Evolutionary conservation across 1,140 invertebrate genomes (phyloP), one percentile per base, ranked within the genome.

Genomic region (Apis laboriosa): DNA sequence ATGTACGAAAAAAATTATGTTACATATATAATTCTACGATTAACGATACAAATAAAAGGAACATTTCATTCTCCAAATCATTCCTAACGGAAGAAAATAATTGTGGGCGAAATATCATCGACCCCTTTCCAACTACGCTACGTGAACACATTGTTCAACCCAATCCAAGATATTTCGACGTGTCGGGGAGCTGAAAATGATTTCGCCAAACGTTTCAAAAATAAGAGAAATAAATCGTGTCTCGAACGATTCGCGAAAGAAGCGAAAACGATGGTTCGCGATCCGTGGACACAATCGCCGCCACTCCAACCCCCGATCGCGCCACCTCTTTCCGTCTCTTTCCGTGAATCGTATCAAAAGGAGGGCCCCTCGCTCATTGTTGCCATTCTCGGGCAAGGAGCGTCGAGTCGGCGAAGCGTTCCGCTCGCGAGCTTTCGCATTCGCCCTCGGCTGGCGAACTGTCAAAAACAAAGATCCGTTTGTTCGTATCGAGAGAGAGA

Each of bases 381-480:
- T 71, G 49, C 60, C 55, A 17, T 12, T 68, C 43, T 60, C n/a
- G 3, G 15, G 49, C 15, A 56, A 64, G 60, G 28, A 80, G 34
- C 60, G 60, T 19, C 63, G 76, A 77, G 43, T n/a, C 21, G 28
- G 24, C 53, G 53, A 58, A 43, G 24, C 71, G 53, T 56, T 55
- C 11, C 55, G 17, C 55, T 11, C 28, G 60, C 49, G 28, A 56
- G 53, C 28, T 68, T 13, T 43, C 49, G 51, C 58, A 19, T 61
- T 73, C 64, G 15, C 49, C 58, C 15, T 28, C 11, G 66, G 43
- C 28, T 51, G 15, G 17, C n/a, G 21, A 73, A 15, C 51, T 64
- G 13, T 19, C 9, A 21, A n/a, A 55, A 56, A 80, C 78, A 80
- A 80, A 66, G 78, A 80, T 74, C 56, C 71, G 61, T 80, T 80